Evolutionary conservation across 2,888 invertebrate species (phyloP).

Genomic region (Polymixis flavicincta): DNA sequence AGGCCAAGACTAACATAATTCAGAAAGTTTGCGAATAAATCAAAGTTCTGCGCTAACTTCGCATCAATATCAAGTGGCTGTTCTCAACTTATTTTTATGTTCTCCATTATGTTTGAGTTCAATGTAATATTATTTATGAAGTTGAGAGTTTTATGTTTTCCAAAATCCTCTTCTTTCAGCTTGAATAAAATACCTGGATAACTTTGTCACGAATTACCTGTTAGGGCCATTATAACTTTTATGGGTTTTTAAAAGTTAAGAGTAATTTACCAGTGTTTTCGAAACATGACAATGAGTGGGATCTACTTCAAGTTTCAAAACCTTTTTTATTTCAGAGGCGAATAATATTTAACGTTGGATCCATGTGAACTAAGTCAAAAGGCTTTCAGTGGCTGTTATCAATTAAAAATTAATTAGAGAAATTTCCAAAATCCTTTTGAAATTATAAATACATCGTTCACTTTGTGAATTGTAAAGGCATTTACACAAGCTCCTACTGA

Average conservation of each 20-base stretch:
- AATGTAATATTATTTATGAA: slow-evolving; percentile 58
- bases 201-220: slow-evolving; percentile 43
- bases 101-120: slow-evolving; percentile 47
- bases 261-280: slow-evolving; percentile 32
- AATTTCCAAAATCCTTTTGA: neutral
- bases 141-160: slow-evolving; percentile 47
- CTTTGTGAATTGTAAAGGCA: neutral
- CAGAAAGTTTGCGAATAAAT: slow-evolving; percentile 63
- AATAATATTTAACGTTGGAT: neutral
- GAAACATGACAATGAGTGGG: slow-evolving; percentile 17
- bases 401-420: too few relatives aligned
- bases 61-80: slow-evolving; percentile 56
- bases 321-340: neutral
- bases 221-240: slow-evolving; percentile 50
- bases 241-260: slow-evolving; percentile 38
- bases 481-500: neutral
- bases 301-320: neutral
- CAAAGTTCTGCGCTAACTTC: slow-evolving; percentile 48
- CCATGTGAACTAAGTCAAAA: neutral
- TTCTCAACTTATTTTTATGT: slow-evolving; percentile 58
- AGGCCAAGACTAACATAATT: slow-evolving; percentile 53
- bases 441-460: neutral
- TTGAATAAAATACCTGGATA: slow-evolving; percentile 48
- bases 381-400: neutral
- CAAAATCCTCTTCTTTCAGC: slow-evolving; percentile 42